These are phyloP conservation scores for Prosopocoilus inquinatus DNA, from an alignment of 2,888 invertebrate species.

Conservation along the genomic window DNA sequence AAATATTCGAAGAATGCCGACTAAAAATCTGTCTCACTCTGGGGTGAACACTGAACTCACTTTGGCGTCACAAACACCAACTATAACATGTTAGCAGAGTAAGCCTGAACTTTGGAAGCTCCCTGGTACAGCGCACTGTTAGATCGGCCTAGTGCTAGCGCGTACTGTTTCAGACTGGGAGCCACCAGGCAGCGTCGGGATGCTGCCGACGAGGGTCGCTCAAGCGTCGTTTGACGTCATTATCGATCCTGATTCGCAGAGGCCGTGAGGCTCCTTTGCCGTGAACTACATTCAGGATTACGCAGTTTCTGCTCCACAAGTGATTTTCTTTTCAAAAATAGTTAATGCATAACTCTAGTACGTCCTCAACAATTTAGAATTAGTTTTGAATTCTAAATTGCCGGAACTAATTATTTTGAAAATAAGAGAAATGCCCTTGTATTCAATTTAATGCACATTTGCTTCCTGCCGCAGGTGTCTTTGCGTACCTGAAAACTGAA, in stretches of 20 bases:
- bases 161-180: constrained; percentile 41
- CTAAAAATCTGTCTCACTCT: constrained; percentile 19
- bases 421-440: too few relatives aligned
- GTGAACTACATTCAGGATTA: constrained; percentile 16
- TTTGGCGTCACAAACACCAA: constrained; percentile 33
- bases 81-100: constrained; percentile 32
- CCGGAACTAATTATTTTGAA: too few relatives aligned
- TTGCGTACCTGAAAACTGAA: too few relatives aligned
- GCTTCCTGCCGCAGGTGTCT: too few relatives aligned
- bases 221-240: constrained; percentile 27
- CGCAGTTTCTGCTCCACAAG: neutral
- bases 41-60: constrained; percentile 26
- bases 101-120: constrained; percentile 3
- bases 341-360: too few relatives aligned
- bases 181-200: constrained; percentile 43
- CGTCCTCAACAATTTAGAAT: too few relatives aligned
- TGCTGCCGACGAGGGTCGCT: constrained; percentile 27
- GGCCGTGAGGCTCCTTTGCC: constrained; percentile 16
- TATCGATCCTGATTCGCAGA: constrained; percentile 27
- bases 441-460: too few relatives aligned
- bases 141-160: constrained; percentile 34
- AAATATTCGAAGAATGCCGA: constrained; percentile 5
- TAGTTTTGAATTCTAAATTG: too few relatives aligned
- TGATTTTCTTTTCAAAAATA: too few relatives aligned
- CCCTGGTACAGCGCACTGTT: constrained; percentile 36